phyloP scores from a whole-genome alignment of 2,797 vertebrate species.

The Psittacula echo region DNA sequence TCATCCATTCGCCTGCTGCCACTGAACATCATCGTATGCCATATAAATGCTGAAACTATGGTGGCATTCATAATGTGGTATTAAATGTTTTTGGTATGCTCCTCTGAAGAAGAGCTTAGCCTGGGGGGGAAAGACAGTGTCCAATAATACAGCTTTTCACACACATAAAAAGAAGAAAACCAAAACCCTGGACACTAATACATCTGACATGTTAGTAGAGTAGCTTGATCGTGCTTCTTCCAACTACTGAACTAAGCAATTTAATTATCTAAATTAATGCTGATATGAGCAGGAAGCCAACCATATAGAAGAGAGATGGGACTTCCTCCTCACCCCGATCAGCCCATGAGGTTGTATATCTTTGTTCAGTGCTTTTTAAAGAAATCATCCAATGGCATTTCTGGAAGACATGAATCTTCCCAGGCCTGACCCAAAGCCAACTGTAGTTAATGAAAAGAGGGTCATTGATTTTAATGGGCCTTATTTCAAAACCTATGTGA shows the following conservation, averaged over 20 bases:
- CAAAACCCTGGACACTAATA: constrained; percentile 5
- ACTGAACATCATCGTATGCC: not conserved
- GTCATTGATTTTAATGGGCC: not conserved
- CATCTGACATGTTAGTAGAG: constrained; percentile 35
- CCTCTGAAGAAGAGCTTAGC: constrained; percentile 28
- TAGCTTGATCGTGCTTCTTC: constrained; percentile 25
- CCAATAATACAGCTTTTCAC: constrained; percentile 48
- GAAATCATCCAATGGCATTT: not conserved
- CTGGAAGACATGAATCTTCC: constrained; percentile 26
- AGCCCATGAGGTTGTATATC: not conserved
- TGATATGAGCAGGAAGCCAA: constrained; percentile 62
- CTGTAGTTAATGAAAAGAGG: constrained; percentile 24
- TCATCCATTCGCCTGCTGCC: constrained; percentile 46
- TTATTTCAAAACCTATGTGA: constrained; percentile 25
- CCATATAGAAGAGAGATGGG: constrained; percentile 28
- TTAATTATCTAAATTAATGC: constrained; percentile 68
- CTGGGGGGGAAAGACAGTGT: constrained; percentile 21
- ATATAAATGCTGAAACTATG: constrained; percentile 31
- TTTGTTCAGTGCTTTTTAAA: constrained; percentile 7
- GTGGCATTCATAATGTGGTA: constrained; percentile 48
- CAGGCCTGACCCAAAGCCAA: constrained; percentile 22
- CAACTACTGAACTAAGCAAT: constrained; percentile 62
- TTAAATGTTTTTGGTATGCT: constrained; percentile 39
- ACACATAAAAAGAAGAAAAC: not conserved
- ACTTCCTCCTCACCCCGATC: not conserved